A percentile compares a stretch with the other conserved stretches of the same genome.
These are phyloP conservation scores for Drosophila suzukii DNA, from an alignment of 1,140 invertebrate genomes.

Conservation along the genomic window DNA sequence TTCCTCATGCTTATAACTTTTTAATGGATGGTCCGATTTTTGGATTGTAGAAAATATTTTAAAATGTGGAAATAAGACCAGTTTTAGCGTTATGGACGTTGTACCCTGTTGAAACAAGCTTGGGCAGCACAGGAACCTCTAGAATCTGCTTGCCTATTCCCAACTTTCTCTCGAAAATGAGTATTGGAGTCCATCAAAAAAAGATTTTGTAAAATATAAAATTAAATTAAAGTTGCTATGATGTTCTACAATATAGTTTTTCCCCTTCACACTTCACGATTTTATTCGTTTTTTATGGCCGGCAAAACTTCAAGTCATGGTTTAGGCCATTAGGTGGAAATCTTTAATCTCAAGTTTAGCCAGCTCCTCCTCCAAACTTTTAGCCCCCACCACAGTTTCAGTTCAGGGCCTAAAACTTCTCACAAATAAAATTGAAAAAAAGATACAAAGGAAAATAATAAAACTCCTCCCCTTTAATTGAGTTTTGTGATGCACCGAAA, in stretches of 20 bases:
- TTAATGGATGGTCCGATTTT: too few species aligned
- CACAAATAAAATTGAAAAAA: conserved; percentile 29
- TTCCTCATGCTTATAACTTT: not conserved
- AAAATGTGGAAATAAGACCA: too few species aligned
- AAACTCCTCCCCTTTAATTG: conserved; percentile 33
- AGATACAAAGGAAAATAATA: conserved; percentile 1
- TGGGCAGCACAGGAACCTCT: too few species aligned
- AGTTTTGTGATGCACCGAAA: conserved; percentile 38
- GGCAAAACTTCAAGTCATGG: conserved; percentile 14
- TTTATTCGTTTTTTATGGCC: not conserved
- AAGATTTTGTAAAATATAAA: too few species aligned
- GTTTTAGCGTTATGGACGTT: too few species aligned
- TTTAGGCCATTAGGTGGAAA: conserved; percentile 29
- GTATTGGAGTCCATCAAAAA: too few species aligned
- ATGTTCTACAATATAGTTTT: not conserved
- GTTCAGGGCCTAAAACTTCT: conserved; percentile 43
- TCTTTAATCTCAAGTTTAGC: conserved; percentile 24
- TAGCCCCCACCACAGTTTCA: conserved; percentile 2
- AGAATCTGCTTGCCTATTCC: too few species aligned
- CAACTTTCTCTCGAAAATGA: too few species aligned
- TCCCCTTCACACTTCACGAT: not conserved
- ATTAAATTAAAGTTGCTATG: too few species aligned
- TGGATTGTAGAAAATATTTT: too few species aligned
- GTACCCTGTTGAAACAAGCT: too few species aligned
- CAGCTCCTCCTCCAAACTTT: conserved; percentile 11